These are phyloP conservation scores for Pinctada fucata DNA, from an alignment of 2,888 invertebrate genomes.

Conservation along the genomic window DNA sequence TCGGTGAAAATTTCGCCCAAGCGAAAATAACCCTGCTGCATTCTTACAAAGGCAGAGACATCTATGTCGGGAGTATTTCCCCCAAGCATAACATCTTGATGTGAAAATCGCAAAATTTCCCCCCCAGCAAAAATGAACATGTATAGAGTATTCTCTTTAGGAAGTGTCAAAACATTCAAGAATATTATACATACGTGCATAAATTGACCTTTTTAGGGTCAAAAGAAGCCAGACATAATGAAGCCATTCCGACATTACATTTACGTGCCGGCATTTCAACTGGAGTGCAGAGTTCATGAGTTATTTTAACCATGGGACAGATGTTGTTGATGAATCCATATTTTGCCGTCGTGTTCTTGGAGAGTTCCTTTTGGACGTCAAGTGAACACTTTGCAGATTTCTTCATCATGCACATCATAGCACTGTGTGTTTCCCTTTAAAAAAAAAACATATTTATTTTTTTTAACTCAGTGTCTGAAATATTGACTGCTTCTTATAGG, in stretches of 20 bases:
- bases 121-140: too few relatives aligned
- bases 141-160: too few relatives aligned
- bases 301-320: conserved; percentile 24
- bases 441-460: background rate
- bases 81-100: too few relatives aligned
- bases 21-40: too few relatives aligned
- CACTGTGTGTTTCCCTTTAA: conserved; percentile 8
- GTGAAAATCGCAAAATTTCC: too few relatives aligned
- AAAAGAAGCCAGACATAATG: conserved; percentile 1
- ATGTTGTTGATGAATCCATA: conserved; percentile 10
- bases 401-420: conserved; percentile 15
- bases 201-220: too few relatives aligned
- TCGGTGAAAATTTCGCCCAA: too few relatives aligned
- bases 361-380: background rate
- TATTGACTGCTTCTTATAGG: too few relatives aligned
- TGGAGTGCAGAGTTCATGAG: conserved; percentile 25
- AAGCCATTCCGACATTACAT: conserved; percentile 18
- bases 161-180: too few relatives aligned
- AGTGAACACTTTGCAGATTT: conserved; percentile 6
- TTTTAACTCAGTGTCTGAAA: background rate
- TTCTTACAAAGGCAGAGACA: too few relatives aligned
- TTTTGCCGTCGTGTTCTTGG: background rate
- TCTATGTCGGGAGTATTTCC: too few relatives aligned
- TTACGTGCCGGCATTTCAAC: background rate
- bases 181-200: too few relatives aligned